Base-by-base conservation (phyloP, 37 sponge, comb jelly and placozoan genomes). In the Dysidea cf. avara region DNA sequence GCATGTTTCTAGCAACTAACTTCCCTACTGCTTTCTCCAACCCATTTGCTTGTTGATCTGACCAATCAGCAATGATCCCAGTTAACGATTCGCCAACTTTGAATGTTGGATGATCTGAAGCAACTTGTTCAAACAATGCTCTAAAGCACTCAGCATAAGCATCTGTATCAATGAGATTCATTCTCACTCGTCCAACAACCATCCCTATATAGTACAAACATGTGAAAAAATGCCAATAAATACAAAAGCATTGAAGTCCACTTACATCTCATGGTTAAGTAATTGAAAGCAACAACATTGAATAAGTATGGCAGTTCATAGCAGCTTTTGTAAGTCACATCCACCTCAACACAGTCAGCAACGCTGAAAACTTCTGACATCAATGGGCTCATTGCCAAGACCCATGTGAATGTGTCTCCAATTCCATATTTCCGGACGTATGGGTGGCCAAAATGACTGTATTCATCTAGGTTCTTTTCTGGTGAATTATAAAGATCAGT, bases 11-110 rank as follows among this genome's bases (percentile, higher is more conserved):
- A 35, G 77, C 66, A 26, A 30, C 37, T 1, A 53, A 39, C 46
- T 65, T 30, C 7, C 77, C 77, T 17, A 77, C 53, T 21, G 54
- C 77, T 35, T 2, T 43, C 34, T 66, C 56, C 26, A 77, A 54
- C 20, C 77, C 77, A 25, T 62, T 64, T 38, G 49, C 25, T 28
- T 76, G 66, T 21, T 50, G 55, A 25, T 76, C 77, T 25, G 53
- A 49, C 77, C n/a, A n/a, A n/a, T n/a, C n/a, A n/a, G n/a, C n/a
- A n/a, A n/a, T n/a, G n/a, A n/a, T n/a, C n/a, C n/a, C 67, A 77
- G 43, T 77, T 67, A 9, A 53, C 14, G 20, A 77, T n/a, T n/a
- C n/a, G n/a, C n/a, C n/a, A n/a, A n/a, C n/a, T n/a, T n/a, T n/a
- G n/a, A n/a, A n/a, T n/a, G n/a, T n/a, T n/a, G n/a, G n/a, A n/a